Percentiles rank a stretch among this genome's conserved stretches.
phyloP scores from a whole-genome alignment of 2,797 vertebrate genomes.

The Chrosomus eos region DNA sequence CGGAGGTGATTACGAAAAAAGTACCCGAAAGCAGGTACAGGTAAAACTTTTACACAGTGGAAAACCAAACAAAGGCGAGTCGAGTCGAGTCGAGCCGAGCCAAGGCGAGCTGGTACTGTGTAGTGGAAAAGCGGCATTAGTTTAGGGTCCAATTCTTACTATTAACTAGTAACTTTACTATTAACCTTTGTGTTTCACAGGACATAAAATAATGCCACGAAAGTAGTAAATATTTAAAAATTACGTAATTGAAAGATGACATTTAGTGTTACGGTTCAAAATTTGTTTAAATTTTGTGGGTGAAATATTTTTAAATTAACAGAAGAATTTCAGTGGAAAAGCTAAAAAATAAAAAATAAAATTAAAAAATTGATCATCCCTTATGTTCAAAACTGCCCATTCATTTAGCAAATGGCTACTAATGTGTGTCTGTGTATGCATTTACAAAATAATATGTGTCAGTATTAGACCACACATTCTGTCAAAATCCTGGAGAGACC shows the following conservation, averaged over 20 bases:
- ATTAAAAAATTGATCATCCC: not conserved
- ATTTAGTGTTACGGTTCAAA: not conserved
- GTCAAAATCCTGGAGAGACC: not conserved
- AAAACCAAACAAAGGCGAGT: too few relatives aligned
- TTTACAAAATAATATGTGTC: not conserved
- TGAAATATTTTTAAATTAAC: not conserved
- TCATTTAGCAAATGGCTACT: not conserved
- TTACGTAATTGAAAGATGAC: not conserved
- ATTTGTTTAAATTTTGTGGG: not conserved
- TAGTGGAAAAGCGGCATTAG: too few relatives aligned
- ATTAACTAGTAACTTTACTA: too few relatives aligned
- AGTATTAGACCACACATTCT: not conserved
- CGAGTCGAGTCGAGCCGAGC: too few relatives aligned
- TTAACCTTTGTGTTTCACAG: not conserved
- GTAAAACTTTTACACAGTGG: too few relatives aligned
- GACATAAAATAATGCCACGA: not conserved
- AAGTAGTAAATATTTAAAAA: not conserved
- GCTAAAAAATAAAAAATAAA: too few relatives aligned
- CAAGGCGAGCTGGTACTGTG: too few relatives aligned
- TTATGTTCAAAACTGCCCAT: not conserved
- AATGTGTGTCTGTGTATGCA: slow-evolving; percentile 7
- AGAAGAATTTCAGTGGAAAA: not conserved
- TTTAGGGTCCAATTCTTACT: too few relatives aligned
- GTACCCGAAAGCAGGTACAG: too few relatives aligned
- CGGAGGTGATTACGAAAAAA: too few relatives aligned